Percentiles rank a stretch among this genome's conserved stretches.
phyloP scores from a whole-genome alignment of 2,113 vertebrate genomes.

The Rhinogobius similis region DNA sequence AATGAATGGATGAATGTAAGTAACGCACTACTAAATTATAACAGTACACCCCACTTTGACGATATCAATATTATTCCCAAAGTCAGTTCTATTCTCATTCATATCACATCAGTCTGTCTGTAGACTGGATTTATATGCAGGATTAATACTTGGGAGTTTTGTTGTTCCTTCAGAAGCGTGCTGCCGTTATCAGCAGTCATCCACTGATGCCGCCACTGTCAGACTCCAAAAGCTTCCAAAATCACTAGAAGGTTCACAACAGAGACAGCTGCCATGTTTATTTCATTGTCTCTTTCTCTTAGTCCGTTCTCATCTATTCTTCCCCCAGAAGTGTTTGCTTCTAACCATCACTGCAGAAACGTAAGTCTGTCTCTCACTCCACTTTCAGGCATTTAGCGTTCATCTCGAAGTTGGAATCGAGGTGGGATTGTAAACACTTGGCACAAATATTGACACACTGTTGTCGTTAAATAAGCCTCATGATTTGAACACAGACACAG shows the following conservation, averaged over 20 bases:
- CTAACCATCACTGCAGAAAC: conserved; percentile 48
- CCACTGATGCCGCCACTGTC: conserved; percentile 60
- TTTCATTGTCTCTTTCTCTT: conserved; percentile 59
- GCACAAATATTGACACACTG: conserved; percentile 64
- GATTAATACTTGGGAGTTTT: conserved; percentile 46
- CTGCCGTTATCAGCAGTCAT: conserved; percentile 68
- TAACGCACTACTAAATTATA: neutral
- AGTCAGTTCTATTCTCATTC: neutral
- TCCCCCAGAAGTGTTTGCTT: conserved; percentile 54
- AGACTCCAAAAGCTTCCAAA: conserved; percentile 65
- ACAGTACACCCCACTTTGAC: neutral
- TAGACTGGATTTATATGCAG: conserved; percentile 69
- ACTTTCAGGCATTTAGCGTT: conserved; percentile 60
- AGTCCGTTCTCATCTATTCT: conserved; percentile 50
- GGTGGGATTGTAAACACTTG: conserved; percentile 55
- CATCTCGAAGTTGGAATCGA: conserved; percentile 44
- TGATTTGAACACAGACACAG: conserved; percentile 47
- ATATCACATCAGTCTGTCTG: conserved; percentile 11
- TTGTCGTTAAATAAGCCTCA: conserved; percentile 47
- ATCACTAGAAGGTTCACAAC: conserved; percentile 67
- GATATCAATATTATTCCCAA: neutral
- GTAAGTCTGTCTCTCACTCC: conserved; percentile 57
- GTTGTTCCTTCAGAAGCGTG: conserved; percentile 55
- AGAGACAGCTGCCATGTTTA: conserved; percentile 66
- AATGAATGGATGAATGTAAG: neutral